Evolutionary conservation across 2,888 invertebrate genomes (phyloP).

Genomic region (Tachina lurida): DNA sequence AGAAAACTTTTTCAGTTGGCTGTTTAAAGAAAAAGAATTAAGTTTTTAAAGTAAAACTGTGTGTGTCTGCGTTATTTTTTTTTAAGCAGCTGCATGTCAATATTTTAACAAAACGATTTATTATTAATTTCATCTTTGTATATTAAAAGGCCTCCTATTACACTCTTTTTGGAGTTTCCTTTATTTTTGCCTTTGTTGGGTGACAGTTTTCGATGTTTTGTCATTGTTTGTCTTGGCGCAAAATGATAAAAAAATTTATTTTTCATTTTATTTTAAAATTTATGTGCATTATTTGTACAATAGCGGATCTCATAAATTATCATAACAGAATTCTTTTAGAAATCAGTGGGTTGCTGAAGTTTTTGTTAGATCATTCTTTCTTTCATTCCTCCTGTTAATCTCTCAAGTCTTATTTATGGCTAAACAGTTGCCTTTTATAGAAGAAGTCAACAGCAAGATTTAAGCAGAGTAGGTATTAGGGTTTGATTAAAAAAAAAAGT

Average conservation of each 20-base stretch:
- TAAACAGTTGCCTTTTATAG: slow-evolving; percentile 68
- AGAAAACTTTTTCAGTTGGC: slow-evolving; percentile 5
- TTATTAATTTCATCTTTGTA: slow-evolving; percentile 62
- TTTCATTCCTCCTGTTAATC: neutral
- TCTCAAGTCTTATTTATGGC: slow-evolving; percentile 62
- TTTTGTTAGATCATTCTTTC: slow-evolving; percentile 3
- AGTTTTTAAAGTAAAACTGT: neutral
- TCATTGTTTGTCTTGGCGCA: slow-evolving; percentile 67
- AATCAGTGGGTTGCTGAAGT: slow-evolving; percentile 67
- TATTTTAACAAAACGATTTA: slow-evolving; percentile 69
- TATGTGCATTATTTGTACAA: slow-evolving; percentile 69
- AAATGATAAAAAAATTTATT: neutral
- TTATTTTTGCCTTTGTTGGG: slow-evolving; percentile 52
- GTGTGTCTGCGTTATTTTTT: slow-evolving; percentile 15
- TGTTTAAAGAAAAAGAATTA: neutral
- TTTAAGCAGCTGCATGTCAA: slow-evolving; percentile 70
- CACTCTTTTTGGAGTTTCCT: neutral
- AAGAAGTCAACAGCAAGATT: slow-evolving; percentile 44
- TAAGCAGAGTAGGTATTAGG: slow-evolving; percentile 12
- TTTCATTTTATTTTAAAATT: slow-evolving; percentile 55
- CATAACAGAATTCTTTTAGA: slow-evolving; percentile 64
- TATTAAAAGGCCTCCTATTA: slow-evolving; percentile 32
- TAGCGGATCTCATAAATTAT: slow-evolving; percentile 71
- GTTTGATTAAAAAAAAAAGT: slow-evolving; percentile 24
- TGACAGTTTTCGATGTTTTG: slow-evolving; percentile 71